Base-by-base conservation (phyloP, 1,140 invertebrate species). In the Drosophila takahashii region DNA sequence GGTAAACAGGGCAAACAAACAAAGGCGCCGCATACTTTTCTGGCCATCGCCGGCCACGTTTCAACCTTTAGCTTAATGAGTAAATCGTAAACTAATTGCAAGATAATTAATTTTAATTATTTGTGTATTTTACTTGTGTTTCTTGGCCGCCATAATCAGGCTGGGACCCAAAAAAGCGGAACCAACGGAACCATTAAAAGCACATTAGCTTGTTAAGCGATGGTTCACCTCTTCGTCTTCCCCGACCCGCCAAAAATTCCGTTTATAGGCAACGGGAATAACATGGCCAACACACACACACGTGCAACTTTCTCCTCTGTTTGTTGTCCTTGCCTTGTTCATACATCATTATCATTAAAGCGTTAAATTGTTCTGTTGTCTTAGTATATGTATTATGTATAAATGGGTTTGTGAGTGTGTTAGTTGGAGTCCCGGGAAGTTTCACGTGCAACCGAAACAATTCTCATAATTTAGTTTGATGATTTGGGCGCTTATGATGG, bases 41-140 rank as follows among this genome's bases (percentile, higher is more conserved):
- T 51, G 59, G 39, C 54, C 59, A 41, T n/a, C 10, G 13, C 54
- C 44, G 15, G 15, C 47, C 69, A 78, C 42, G 70, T 66, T 67
- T 59, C 56, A 71, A 59, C 73, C 62, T 76, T 76, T 50, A 60
- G 69, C 83, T 52, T 89, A 89, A 87, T 84, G 84, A 90, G 84
- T 87, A 89, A 87, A 87, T 89, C 84, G 84, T 89, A 84, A 87
- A 87, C 84, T 87, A 87, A 87, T 87, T 87, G 84, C 84, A 77
- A 80, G 84, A 87, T 87, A 87, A 87, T 87, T 87, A 87, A 87
- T 89, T 87, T 89, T 89, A 89, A 87, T 87, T 87, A 89, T 87
- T 87, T 87, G 84, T 87, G 72, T 87, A 89, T 87, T 87, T 90
- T 84, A 89, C 84, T 87, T 64, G 48, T 47, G 44, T 39, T 58